Evolutionary conservation across 1,140 invertebrate genomes (phyloP).

Genomic region (Platyscapa corneri): DNA sequence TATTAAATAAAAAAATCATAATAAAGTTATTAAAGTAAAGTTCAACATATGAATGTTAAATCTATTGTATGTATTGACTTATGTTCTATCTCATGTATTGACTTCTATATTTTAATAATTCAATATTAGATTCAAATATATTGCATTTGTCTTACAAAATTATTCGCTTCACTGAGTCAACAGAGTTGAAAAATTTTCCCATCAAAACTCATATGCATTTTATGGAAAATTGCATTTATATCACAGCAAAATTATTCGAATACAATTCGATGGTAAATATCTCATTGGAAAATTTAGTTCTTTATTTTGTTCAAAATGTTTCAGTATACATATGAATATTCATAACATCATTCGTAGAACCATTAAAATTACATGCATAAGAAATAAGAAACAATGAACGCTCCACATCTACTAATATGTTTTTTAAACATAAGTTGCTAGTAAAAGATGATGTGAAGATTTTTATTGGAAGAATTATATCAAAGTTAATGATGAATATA

Average conservation of each 20-base stretch:
- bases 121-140: not conserved
- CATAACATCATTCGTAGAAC: not conserved
- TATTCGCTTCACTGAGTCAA: constrained; percentile 4
- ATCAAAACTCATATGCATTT: constrained; percentile 18
- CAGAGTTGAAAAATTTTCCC: not conserved
- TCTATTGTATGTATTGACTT: too few relatives aligned
- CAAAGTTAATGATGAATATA: too few relatives aligned
- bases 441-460: not conserved
- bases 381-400: not conserved
- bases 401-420: not conserved
- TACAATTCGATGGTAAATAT: not conserved
- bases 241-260: not conserved
- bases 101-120: not conserved
- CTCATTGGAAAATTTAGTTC: not conserved
- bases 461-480: not conserved
- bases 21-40: too few relatives aligned
- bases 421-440: not conserved
- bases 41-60: not conserved
- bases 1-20: too few relatives aligned
- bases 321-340: not conserved
- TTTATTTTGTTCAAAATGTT: not conserved
- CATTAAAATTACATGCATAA: not conserved
- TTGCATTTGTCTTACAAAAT: not conserved
- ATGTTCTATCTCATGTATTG: not conserved
- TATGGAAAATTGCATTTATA: not conserved